Conservation (phyloP, 2,797 vertebrate species). For the Macropodus opercularis region DNA sequence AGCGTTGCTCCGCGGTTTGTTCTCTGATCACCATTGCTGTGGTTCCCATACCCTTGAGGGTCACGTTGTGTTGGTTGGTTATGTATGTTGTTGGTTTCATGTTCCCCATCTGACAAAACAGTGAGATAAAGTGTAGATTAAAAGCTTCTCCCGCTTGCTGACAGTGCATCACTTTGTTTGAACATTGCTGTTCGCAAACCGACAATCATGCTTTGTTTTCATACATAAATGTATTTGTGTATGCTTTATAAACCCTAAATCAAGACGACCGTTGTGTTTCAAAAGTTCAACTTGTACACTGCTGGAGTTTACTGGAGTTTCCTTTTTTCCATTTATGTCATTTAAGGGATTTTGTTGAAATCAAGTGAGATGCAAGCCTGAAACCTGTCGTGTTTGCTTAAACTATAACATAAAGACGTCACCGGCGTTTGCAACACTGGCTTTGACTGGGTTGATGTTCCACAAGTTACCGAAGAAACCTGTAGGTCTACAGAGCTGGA, state of each 20-base stretch:
- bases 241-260: conserved; percentile 9
- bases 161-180: neutral
- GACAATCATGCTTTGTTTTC: neutral
- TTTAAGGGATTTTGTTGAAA: neutral
- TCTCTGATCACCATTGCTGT: conserved; percentile 24
- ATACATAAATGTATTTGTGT: neutral
- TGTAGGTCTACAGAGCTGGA: too few species aligned
- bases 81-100: too few species aligned
- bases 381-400: conserved; percentile 2
- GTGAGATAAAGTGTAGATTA: too few species aligned
- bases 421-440: too few species aligned
- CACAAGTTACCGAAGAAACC: neutral
- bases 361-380: conserved; percentile 10
- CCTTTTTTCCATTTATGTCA: too few species aligned
- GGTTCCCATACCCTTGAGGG: conserved; percentile 8
- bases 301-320: too few species aligned
- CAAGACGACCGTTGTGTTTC: conserved; percentile 3
- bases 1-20: conserved; percentile 7
- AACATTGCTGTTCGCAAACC: neutral
- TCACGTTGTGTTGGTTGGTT: conserved; percentile 11
- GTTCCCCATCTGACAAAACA: too few species aligned
- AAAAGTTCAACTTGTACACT: neutral
- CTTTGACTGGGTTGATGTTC: conserved; percentile 35
- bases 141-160: conserved; percentile 8
- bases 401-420: too few species aligned